Conservation (phyloP, 2,888 invertebrate genomes). For the Pseudococcus viburni region DNA sequence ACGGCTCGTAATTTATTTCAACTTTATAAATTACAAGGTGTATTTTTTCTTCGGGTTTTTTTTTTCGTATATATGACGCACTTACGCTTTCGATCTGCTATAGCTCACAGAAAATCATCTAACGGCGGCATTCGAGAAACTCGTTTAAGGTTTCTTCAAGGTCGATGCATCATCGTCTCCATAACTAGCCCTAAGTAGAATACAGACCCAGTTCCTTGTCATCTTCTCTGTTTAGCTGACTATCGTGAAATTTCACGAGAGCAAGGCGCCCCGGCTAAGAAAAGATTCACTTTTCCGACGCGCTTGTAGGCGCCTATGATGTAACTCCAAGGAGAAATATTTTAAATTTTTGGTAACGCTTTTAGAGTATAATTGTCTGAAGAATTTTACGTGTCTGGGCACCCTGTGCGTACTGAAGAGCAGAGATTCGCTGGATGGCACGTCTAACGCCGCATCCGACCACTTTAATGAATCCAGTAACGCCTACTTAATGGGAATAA, state of each 20-base stretch:
- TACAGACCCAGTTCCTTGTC: conserved; percentile 43
- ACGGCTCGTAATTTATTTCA: conserved; percentile 27
- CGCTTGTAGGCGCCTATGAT: background rate
- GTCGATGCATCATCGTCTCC: conserved; percentile 39
- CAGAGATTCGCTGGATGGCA: background rate
- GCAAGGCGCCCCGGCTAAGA: background rate
- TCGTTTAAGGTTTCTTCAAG: conserved; percentile 53
- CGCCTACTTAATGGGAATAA: conserved; percentile 61
- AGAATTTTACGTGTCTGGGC: background rate
- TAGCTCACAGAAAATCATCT: background rate
- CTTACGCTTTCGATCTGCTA: conserved; percentile 34
- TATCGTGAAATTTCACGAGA: conserved; percentile 26
- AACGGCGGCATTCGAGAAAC: conserved; percentile 23
- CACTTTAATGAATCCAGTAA: conserved; percentile 58
- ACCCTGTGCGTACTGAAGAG: background rate
- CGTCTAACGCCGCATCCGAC: conserved; percentile 56
- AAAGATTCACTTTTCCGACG: background rate
- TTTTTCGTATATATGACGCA: conserved; percentile 43
- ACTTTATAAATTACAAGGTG: conserved; percentile 45
- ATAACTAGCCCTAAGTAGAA: conserved; percentile 15
- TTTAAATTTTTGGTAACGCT: conserved; percentile 36
- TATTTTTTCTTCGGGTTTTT: conserved; percentile 4
- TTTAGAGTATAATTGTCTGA: background rate
- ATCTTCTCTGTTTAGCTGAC: background rate
- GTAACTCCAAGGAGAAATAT: conserved; percentile 44